Evolutionary conservation across 2,113 vertebrate species (phyloP).

Genomic region (Tichodroma muraria): DNA sequence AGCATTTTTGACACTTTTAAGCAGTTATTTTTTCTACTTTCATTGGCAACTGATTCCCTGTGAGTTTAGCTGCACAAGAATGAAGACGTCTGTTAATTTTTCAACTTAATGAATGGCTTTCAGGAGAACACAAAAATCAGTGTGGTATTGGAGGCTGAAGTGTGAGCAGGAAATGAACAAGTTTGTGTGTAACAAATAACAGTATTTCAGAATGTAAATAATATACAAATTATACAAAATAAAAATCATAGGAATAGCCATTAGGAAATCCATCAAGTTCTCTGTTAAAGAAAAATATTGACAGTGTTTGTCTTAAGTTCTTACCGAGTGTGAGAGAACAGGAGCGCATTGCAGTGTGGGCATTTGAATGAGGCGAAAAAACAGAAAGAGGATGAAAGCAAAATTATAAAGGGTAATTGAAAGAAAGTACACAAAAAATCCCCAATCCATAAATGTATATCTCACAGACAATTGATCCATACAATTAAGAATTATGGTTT

Average conservation of each 20-base stretch:
- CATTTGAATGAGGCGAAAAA: background rate
- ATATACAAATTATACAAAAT: background rate
- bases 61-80: background rate
- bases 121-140: background rate
- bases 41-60: background rate
- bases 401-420: background rate
- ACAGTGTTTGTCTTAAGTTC: background rate
- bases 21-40: slow-evolving; percentile 13
- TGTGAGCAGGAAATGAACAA: background rate
- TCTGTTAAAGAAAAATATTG: background rate
- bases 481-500: background rate
- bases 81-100: background rate
- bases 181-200: background rate
- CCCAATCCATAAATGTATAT: background rate
- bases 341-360: background rate
- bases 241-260: background rate
- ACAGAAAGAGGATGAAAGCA: background rate
- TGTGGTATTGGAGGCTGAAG: background rate
- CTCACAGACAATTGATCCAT: background rate
- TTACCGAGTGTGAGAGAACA: background rate
- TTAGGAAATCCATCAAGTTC: slow-evolving; percentile 13
- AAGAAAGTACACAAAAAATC: background rate
- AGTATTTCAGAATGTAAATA: background rate
- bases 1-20: slow-evolving; percentile 25
- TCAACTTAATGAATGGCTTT: background rate